A percentile compares a stretch with the other conserved stretches of the same genome.
phyloP scores from a whole-genome alignment of 2,113 vertebrate species.

The Castor canadensis region DNA sequence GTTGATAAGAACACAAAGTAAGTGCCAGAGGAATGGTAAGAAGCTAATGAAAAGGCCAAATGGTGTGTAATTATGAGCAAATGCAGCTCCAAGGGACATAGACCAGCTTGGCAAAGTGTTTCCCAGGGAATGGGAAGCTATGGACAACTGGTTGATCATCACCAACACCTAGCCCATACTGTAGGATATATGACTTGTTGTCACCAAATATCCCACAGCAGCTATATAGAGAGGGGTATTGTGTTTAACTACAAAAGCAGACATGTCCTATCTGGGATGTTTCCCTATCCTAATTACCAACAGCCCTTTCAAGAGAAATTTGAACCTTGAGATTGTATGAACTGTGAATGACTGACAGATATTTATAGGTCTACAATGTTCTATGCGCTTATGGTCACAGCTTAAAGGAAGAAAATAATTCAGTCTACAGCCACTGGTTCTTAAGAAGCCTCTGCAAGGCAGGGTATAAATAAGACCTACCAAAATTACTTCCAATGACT shows the following conservation, averaged over 20 bases:
- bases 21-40: neutral
- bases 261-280: neutral
- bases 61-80: neutral
- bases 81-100: neutral
- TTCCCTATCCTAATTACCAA: neutral
- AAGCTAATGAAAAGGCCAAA: neutral
- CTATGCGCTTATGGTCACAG: neutral
- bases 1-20: neutral
- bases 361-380: neutral
- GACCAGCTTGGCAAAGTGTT: neutral
- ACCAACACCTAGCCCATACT: neutral
- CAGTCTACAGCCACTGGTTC: neutral
- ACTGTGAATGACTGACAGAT: neutral
- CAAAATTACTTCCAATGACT: conserved; percentile 4
- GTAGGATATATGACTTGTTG: neutral
- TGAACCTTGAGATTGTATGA: neutral
- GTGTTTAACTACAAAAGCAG: neutral
- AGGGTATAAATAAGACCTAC: neutral
- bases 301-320: neutral
- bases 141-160: neutral
- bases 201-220: neutral
- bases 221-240: rapidly evolving
- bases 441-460: neutral
- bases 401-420: neutral
- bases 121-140: neutral